Evolutionary conservation across 1,140 invertebrate genomes (phyloP), one percentile per base, ranked within the genome.

Genomic region (Drosophila navojoa): DNA sequence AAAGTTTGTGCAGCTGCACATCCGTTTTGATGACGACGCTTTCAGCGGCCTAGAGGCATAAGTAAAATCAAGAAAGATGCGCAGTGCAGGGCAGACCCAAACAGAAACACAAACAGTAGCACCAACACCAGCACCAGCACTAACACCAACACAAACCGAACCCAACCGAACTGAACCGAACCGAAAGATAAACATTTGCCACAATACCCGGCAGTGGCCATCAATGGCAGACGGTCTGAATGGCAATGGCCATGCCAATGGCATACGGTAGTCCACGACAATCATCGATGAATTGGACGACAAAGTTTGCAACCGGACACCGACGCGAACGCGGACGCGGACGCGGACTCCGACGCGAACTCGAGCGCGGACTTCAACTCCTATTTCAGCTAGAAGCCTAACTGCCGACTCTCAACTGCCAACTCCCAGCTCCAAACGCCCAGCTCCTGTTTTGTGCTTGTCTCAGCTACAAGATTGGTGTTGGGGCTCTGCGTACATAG

Each of bases 211-310:
- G 42, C 53, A 50, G 53, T 75, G 59, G 50, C 52, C 57, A 71
- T 71, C 69, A 71, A 58, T 71, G 50, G 53, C 69, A 71, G 69
- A 71, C 54, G 54, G 38, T 58, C 45, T 35, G 44, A 66, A 71
- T 71, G 38, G 44, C 59, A 71, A 71, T 71, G 38, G 44, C 59
- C 67, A 53, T 68, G 64, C 62, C 58, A 63, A 62, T 62, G 70
- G 69, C 81, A 82, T 81, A 54, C 66, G 54, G 58, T 62, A 45
- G 67, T 67, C 77, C 67, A 75, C 62, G 81, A 78, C 81, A 85
- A 86, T 85, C 81, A 86, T 86, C 82, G 81, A 85, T 85, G 81
- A 85, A 85, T 85, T 85, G 81, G 81, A 81, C 78, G 81, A 68
- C 64, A 72, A 86, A 85, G 74, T 85, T 85, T 86, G 54, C 62